Percentiles rank a stretch among this genome's conserved stretches.
phyloP scores from a whole-genome alignment of 2,888 invertebrate species.

The Electrophaes corylata region DNA sequence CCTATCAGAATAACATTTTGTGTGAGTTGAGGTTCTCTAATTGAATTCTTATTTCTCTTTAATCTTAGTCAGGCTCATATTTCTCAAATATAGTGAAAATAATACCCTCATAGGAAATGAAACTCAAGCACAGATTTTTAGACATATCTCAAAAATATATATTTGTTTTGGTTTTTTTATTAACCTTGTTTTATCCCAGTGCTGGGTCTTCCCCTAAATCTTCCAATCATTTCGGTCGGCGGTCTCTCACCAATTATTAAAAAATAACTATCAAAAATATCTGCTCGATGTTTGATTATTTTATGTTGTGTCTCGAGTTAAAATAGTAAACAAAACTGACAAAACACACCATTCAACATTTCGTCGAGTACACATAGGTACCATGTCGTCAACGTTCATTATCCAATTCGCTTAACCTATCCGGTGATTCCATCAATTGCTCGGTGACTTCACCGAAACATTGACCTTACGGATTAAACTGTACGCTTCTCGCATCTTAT shows the following conservation, averaged over 20 bases:
- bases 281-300: not conserved
- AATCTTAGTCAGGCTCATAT: not conserved
- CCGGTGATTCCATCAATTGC: conserved; percentile 54
- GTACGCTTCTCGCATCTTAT: conserved; percentile 34
- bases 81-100: not conserved
- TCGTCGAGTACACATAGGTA: conserved; percentile 10
- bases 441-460: conserved; percentile 76
- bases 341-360: conserved; percentile 5
- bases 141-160: too few relatives aligned
- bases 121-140: not conserved
- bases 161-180: too few relatives aligned
- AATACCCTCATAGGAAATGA: too few relatives aligned
- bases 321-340: not conserved
- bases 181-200: too few relatives aligned
- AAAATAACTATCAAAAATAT: too few relatives aligned
- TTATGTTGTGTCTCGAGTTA: not conserved
- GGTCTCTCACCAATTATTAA: too few relatives aligned
- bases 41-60: conserved; percentile 5
- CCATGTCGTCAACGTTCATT: conserved; percentile 35
- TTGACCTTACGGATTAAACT: conserved; percentile 66
- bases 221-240: too few relatives aligned
- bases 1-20: not conserved
- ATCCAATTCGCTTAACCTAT: conserved; percentile 45
- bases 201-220: too few relatives aligned
- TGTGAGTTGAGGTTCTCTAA: not conserved